Conservation (phyloP, 2,113 vertebrate species). For the Phyllopteryx taeniolatus region DNA sequence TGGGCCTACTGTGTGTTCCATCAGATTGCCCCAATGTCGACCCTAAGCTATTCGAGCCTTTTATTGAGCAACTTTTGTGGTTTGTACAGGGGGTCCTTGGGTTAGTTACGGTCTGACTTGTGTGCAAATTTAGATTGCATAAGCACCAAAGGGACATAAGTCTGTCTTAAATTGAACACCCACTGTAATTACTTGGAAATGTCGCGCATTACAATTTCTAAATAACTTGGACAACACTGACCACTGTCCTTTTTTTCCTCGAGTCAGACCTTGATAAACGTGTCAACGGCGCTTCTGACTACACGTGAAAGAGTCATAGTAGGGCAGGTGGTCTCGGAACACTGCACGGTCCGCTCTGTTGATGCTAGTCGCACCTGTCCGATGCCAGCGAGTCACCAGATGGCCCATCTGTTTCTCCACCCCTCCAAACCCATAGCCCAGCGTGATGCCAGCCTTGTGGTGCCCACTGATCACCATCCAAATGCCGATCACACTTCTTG, state of each 20-base stretch:
- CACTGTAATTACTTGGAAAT: too few species aligned
- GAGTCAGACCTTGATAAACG: neutral
- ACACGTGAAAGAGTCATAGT: conserved; percentile 49
- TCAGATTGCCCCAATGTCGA: too few species aligned
- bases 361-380: conserved; percentile 45
- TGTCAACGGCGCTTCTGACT: neutral
- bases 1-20: too few species aligned
- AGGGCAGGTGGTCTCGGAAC: conserved; percentile 68
- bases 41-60: too few species aligned
- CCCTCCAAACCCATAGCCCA: conserved; percentile 43
- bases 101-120: too few species aligned
- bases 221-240: neutral
- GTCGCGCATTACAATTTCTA: too few species aligned
- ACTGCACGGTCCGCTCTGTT: conserved; percentile 34
- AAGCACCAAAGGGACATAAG: too few species aligned
- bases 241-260: neutral
- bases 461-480: conserved; percentile 63
- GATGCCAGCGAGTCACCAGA: conserved; percentile 61
- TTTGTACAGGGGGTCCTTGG: too few species aligned
- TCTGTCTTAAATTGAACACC: too few species aligned
- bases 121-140: too few species aligned
- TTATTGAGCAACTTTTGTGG: too few species aligned
- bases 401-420: conserved; percentile 70
- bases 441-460: conserved; percentile 44
- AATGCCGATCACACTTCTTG: conserved; percentile 48